A percentile compares a stretch with the other conserved stretches of the same genome.
Evolutionary conservation across 1,140 invertebrate genomes (phyloP).

Genomic region (Anastrepha ludens): DNA sequence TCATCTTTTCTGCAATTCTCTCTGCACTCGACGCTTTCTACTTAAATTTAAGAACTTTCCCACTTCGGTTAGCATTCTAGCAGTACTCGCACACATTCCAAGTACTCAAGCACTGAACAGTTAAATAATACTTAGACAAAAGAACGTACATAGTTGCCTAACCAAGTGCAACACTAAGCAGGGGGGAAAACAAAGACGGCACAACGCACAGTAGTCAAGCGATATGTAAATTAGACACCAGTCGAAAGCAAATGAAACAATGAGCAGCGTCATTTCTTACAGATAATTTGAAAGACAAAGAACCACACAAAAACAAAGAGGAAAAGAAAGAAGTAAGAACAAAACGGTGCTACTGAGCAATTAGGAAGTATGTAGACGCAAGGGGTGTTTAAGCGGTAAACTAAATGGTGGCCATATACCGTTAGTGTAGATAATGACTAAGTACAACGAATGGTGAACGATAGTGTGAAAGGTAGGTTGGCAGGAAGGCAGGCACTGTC

Average conservation of each 20-base stretch:
- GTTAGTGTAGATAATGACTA: constrained; percentile 4
- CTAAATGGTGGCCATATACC: constrained; percentile 2
- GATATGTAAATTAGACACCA: background rate
- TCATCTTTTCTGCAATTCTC: no score
- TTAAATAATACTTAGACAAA: no score
- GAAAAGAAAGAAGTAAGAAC: background rate
- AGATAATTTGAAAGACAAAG: background rate
- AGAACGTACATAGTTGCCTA: no score
- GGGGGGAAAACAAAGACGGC: background rate
- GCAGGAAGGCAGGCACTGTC: background rate
- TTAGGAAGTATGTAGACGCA: background rate
- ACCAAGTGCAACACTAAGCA: no score
- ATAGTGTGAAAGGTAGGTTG: background rate
- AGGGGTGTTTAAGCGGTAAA: constrained; percentile 21
- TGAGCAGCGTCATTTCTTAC: background rate
- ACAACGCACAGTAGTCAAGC: background rate
- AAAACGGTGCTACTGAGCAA: background rate
- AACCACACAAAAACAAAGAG: background rate
- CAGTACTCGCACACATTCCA: no score
- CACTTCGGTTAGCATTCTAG: no score
- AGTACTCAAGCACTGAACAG: no score
- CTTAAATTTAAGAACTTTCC: no score
- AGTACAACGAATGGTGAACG: background rate
- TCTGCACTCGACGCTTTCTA: no score
- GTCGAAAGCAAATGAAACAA: background rate